Evolutionary conservation across 1,140 invertebrate genomes (phyloP), one percentile per base, ranked within the genome.

Genomic region (Neuroterus valhalla): DNA sequence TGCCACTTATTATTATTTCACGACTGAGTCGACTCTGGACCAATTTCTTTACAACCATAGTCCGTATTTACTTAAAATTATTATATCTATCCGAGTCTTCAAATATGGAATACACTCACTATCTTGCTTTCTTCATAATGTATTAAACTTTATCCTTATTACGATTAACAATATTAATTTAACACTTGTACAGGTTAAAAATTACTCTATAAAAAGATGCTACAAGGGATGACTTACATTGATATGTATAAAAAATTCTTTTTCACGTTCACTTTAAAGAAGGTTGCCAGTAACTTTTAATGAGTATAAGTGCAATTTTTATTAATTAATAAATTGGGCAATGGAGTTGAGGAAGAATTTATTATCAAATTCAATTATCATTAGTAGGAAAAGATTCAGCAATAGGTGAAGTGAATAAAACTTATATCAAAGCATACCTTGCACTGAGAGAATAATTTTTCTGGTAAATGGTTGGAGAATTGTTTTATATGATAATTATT

Each of bases 81-180:
- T 70, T 43, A 15, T 45, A 31, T 26, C 4, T 71, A 50, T 23
- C 17, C 12, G 52, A 71, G 70, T 71, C 70, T 71, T 66, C 70
- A 71, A 71, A 71, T 71, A 71, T 71, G 70, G 70, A 71, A 71
- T 66, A 31, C 15, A 31, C 48, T 48, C 8, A 38, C 48, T 66
- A 43, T 71, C 62, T 44, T 43, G 10, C 42, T 21, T 66, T 43
- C 31, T 48, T 44, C 21, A n/a, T 48, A 48, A 48, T 38, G 17
- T 48, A 62, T 62, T 62, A 62, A 62, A 62, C 52, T 62, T 62
- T 62, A 11, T 11, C 26, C 23, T 62, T 12, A 62, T 62, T 62
- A 62, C 5, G 52, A 26, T 62, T 62, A 62, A 62, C 23, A 62
- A 62, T 62, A 62, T 62, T 62, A 62, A 62, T 62, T 62, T 62